phyloP scores from a whole-genome alignment of 37 sponge, comb jelly and placozoan species.

The Halisarca cf. caerulea region DNA sequence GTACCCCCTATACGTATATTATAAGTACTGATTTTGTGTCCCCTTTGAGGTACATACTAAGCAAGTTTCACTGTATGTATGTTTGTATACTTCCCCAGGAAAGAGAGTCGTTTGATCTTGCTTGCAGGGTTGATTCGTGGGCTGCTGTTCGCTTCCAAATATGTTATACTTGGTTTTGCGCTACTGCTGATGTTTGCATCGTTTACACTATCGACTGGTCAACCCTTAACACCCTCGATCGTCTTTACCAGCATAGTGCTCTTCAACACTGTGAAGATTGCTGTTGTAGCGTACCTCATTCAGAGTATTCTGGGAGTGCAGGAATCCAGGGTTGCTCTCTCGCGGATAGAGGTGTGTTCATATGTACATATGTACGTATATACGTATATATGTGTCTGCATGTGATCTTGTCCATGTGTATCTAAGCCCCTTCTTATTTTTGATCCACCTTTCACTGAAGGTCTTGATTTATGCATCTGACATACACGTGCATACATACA shows the following conservation, averaged over 20 bases:
- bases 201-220: constrained; percentile 8
- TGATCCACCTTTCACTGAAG: too few species aligned
- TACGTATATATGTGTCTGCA: too few species aligned
- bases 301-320: constrained; percentile 31
- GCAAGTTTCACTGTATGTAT: neutral
- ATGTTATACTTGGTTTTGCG: too few species aligned
- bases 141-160: too few species aligned
- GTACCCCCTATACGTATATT: too few species aligned
- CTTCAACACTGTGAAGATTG: constrained; percentile 26
- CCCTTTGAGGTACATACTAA: too few species aligned
- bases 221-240: constrained; percentile 39
- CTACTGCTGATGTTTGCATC: constrained; percentile 43
- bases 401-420: neutral
- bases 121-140: constrained; percentile 29
- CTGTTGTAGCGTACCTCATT: constrained; percentile 40
- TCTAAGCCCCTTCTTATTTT: neutral
- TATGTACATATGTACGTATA: neutral
- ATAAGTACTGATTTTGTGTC: too few species aligned
- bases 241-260: constrained; percentile 63
- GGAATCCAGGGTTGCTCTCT: constrained; percentile 62
- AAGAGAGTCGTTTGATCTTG: constrained; percentile 39
- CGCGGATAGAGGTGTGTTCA: constrained; percentile 59
- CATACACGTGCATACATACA: too few species aligned
- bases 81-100: constrained; percentile 22
- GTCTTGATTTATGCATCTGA: too few species aligned